These are phyloP conservation scores for human (Homo sapiens) DNA, from an alignment of 2,113 vertebrate genomes.

Conservation along the genomic window DNA sequence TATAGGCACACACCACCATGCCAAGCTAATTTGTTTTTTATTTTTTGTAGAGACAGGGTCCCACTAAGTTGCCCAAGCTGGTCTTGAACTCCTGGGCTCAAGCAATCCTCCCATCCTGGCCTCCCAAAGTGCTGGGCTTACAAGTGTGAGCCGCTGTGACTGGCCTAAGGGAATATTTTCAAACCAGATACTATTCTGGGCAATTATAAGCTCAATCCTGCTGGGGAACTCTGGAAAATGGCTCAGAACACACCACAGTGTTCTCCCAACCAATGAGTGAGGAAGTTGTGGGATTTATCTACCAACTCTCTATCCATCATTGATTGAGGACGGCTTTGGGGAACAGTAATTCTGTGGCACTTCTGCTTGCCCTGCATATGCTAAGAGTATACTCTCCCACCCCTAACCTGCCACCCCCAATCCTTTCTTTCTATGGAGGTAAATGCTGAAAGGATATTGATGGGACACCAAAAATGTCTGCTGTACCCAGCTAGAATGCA, in stretches of 20 bases:
- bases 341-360: background rate
- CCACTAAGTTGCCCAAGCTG: too few relatives aligned
- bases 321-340: background rate
- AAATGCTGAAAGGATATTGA: background rate
- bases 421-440: background rate
- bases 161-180: background rate
- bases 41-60: too few relatives aligned
- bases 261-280: background rate
- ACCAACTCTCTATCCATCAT: background rate
- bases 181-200: background rate
- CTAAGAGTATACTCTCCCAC: background rate
- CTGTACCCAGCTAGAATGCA: background rate
- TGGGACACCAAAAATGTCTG: background rate
- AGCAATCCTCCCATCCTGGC: too few relatives aligned
- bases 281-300: background rate
- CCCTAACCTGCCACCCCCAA: fast-evolving
- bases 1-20: too few relatives aligned
- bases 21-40: too few relatives aligned
- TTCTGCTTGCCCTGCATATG: background rate
- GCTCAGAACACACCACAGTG: too few relatives aligned
- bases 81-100: too few relatives aligned
- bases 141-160: too few relatives aligned
- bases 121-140: too few relatives aligned
- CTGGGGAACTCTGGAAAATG: background rate
- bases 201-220: background rate